phyloP scores from a whole-genome alignment of 2,797 vertebrate species.

The Serranus cabrilla region DNA sequence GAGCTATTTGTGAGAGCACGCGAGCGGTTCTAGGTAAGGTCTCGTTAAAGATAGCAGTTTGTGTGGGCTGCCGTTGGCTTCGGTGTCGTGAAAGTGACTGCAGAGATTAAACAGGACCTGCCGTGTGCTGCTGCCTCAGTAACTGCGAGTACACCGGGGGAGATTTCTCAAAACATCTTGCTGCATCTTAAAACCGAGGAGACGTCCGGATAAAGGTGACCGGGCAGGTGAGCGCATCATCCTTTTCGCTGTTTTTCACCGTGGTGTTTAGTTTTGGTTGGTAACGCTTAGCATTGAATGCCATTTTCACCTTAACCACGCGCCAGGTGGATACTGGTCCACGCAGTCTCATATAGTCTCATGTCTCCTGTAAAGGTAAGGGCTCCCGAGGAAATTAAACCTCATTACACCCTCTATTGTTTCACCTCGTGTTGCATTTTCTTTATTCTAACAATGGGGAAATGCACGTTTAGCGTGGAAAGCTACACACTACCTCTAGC shows the following conservation, averaged over 20 bases:
- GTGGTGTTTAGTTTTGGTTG: neutral
- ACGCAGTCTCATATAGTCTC: neutral
- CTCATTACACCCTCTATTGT: neutral
- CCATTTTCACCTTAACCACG: constrained; percentile 17
- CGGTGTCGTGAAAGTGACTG: constrained; percentile 59
- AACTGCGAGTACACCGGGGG: constrained; percentile 24
- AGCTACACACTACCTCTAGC: neutral
- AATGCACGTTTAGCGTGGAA: neutral
- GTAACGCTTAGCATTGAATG: neutral
- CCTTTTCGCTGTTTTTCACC: neutral
- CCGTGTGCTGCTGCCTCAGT: constrained; percentile 14
- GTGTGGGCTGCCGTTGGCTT: constrained; percentile 47
- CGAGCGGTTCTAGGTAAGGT: constrained; percentile 41
- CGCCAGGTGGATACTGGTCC: constrained; percentile 27
- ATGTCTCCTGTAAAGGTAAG: neutral
- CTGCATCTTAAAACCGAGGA: constrained; percentile 27
- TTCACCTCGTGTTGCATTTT: neutral
- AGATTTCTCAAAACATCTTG: neutral
- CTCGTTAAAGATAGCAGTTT: constrained; percentile 52
- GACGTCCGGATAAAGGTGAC: constrained; percentile 50
- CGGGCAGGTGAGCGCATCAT: constrained; percentile 65
- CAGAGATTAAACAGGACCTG: constrained; percentile 45
- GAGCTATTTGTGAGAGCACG: constrained; percentile 19
- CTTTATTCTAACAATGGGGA: neutral
- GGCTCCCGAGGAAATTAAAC: neutral